Conservation (phyloP, 2,113 vertebrate genomes). For the Acinonyx jubatus region DNA sequence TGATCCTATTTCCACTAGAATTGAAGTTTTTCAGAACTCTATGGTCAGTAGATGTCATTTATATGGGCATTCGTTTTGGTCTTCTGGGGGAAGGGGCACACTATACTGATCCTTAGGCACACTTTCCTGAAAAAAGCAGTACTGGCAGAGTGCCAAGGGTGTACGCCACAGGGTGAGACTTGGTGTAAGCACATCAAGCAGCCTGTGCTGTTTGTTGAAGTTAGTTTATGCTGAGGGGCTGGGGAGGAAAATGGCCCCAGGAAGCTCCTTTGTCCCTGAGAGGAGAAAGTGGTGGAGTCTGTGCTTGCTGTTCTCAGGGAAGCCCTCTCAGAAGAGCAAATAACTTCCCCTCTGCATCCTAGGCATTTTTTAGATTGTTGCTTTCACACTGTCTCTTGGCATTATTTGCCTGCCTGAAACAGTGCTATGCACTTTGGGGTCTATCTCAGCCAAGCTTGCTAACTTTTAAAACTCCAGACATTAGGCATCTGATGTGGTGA, state of each 20-base stretch:
- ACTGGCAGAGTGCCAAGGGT: not conserved
- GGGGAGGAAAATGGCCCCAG: not conserved
- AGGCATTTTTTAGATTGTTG: not conserved
- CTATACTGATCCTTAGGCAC: not conserved
- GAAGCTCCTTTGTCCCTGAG: not conserved
- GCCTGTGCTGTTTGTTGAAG: not conserved
- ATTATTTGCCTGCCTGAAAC: not conserved
- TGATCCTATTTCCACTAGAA: not conserved
- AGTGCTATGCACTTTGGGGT: not conserved
- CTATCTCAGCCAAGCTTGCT: not conserved
- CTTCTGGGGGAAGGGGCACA: not conserved
- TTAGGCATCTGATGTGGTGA: not conserved
- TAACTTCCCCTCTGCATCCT: not conserved
- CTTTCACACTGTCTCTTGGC: not conserved
- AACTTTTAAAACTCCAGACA: not conserved
- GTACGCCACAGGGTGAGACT: not conserved
- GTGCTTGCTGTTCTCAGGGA: not conserved
- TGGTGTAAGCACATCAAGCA: not conserved
- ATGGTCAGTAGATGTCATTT: not conserved
- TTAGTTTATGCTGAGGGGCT: not conserved
- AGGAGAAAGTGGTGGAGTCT: not conserved
- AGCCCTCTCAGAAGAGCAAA: not conserved
- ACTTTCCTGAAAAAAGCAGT: not conserved
- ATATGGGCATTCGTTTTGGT: not conserved
- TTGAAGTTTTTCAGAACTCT: not conserved